phyloP scores from a whole-genome alignment of 2,113 vertebrate genomes.

The Theristicus caerulescens region DNA sequence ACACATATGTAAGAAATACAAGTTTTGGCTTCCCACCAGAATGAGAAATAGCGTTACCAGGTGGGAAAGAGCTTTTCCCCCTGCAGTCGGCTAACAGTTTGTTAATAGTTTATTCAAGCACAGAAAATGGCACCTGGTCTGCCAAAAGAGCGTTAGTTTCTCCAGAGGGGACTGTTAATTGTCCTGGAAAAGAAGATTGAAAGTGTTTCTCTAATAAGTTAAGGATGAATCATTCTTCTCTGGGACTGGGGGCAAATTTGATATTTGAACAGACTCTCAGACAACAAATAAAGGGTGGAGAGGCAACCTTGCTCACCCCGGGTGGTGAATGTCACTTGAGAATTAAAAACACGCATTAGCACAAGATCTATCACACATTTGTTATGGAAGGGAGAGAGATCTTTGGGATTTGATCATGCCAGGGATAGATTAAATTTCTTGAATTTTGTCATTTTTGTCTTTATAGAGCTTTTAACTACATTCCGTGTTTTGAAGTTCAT shows the following conservation, averaged over 20 bases:
- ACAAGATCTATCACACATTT: not conserved
- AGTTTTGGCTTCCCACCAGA: not conserved
- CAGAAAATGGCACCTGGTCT: conserved; percentile 4
- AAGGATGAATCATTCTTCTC: not conserved
- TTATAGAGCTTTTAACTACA: not conserved
- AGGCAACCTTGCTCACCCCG: not conserved
- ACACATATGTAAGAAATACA: not conserved
- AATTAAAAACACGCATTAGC: not conserved
- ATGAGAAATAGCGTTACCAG: not conserved
- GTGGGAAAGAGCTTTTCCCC: not conserved
- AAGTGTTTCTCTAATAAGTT: not conserved
- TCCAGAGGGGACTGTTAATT: not conserved
- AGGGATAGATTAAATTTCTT: not conserved
- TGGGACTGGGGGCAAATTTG: not conserved
- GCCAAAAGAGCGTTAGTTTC: not conserved
- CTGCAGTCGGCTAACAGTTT: not conserved
- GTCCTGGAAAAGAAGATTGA: not conserved
- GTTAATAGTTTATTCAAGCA: not conserved
- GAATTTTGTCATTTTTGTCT: not conserved
- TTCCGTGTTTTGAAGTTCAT: not conserved
- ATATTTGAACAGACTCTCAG: not conserved
- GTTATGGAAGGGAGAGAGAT: not conserved
- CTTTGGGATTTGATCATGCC: not conserved
- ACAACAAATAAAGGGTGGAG: not conserved
- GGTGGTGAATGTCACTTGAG: not conserved